Evolutionary conservation across 2,888 invertebrate species (phyloP).

Genomic region (Frankliniella intonsa): DNA sequence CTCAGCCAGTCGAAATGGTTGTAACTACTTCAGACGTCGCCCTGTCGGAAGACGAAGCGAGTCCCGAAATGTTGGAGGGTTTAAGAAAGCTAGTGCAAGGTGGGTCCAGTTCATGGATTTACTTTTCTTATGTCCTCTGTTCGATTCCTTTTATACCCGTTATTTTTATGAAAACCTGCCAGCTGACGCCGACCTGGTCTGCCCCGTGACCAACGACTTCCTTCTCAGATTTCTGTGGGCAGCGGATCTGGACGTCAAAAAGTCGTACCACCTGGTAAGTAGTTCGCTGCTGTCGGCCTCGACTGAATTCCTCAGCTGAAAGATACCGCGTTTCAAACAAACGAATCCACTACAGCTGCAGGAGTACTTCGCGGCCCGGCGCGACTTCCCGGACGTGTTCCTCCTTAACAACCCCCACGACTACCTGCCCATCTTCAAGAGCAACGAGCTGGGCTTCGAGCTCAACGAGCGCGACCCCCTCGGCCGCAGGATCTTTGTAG

Average conservation of each 20-base stretch:
- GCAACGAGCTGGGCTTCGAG: constrained; percentile 37
- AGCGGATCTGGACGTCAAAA: constrained; percentile 35
- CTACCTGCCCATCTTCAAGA: constrained; percentile 32
- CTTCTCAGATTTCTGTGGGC: constrained; percentile 38
- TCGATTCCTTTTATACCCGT: neutral
- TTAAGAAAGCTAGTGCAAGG: neutral
- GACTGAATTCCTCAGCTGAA: too few relatives aligned
- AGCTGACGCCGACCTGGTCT: constrained; percentile 36
- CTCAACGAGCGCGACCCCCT: constrained; percentile 37
- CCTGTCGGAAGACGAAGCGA: neutral
- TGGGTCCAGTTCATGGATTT: neutral
- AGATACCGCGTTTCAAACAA: neutral
- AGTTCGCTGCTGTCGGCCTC: neutral
- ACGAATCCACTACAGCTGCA: constrained; percentile 34
- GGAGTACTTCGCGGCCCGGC: constrained; percentile 37
- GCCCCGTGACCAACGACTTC: constrained; percentile 37
- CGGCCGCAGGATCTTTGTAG: constrained; percentile 39
- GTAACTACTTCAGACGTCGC: neutral
- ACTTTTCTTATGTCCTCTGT: neutral
- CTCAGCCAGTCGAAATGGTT: neutral
- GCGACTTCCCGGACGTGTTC: constrained; percentile 37
- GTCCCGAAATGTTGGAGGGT: neutral
- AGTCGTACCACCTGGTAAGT: constrained; percentile 35
- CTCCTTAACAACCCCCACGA: constrained; percentile 34
- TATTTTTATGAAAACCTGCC: neutral